Conservation (phyloP, 35 echinoderm and acorn worm species). For the Lytechinus variegatus region DNA sequence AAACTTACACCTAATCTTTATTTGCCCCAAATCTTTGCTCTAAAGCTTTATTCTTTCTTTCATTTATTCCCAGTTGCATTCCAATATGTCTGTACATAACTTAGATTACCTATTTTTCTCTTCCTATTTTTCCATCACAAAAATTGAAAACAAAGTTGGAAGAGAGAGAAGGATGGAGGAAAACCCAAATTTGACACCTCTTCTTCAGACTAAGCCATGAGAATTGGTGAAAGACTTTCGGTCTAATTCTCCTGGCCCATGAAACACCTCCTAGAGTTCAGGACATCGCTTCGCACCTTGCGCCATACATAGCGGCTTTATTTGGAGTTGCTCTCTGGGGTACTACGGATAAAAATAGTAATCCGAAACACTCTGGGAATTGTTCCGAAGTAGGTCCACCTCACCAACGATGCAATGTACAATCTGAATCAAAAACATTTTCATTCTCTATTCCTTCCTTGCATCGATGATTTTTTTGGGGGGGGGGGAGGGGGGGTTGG, state of each 20-base stretch:
- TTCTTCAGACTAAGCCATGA: neutral
- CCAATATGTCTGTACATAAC: neutral
- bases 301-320: slow-evolving; percentile 12
- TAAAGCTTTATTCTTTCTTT: neutral
- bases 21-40: neutral
- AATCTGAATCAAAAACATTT: neutral
- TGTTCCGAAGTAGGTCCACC: slow-evolving; percentile 1
- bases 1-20: neutral
- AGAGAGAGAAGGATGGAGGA: neutral
- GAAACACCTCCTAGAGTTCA: neutral
- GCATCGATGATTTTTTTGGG: neutral
- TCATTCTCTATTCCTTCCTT: neutral
- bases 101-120: neutral
- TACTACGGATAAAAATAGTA: neutral
- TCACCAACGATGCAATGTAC: neutral
- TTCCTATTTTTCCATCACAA: neutral
- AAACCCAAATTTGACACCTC: neutral
- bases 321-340: slow-evolving; percentile 41
- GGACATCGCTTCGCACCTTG: slow-evolving; percentile 23
- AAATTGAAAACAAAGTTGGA: neutral
- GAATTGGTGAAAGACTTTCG: slow-evolving; percentile 18
- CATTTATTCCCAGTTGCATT: neutral
- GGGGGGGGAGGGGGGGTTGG: neutral
- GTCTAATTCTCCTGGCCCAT: neutral
- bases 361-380: slow-evolving; percentile 17